Evolutionary conservation across 2,797 vertebrate species (phyloP), one percentile per base, ranked within the genome.

Genomic region (Remorina albescens): DNA sequence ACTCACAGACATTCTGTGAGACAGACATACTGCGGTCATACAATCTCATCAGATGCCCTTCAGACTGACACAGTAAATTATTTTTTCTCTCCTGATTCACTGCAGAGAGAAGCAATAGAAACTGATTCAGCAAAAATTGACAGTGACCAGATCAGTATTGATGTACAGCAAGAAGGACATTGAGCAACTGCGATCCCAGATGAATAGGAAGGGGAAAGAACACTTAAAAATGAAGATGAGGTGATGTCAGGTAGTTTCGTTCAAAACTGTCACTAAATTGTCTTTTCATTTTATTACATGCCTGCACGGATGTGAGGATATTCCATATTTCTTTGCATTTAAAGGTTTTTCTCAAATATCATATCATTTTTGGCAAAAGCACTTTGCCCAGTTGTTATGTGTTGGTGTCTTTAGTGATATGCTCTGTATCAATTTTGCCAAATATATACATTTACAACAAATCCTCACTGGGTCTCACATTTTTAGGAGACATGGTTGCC

Each of bases 111-210:
- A 57, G 78, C 67, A 78, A 59, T 68, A 70, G 59, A 83, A 83
- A 86, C 78, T 69, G 79, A 74, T 77, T 82, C 74, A 72, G 73
- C 2, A 25, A 68, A n/a, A 70, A 70, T 56, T 57, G 71, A 60
- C 51, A 13, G 63, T 71, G 66, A 65, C 47, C 68, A 78, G 65
- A 42, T 41, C 30, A 55, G 41, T 59, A 75, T 41, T 71, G 67
- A 86, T 67, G 71, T 44, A 71, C 16, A 76, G 57, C n/a, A 69
- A 25, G 25, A 55, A 85, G 69, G 74, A 78, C 82, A 67, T 51
- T 42, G 26, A 64, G 47, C 53, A 71, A 70, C 15, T 72, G n/a
- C 74, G 68, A 63, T 54, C 50, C 13, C 30, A 62, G 32, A 53
- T 36, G 30, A 59, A 28, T 28, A 69, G 60, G 1, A 4, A 44